phyloP scores from a whole-genome alignment of 1,140 invertebrate species.

The Drosophila nannoptera region DNA sequence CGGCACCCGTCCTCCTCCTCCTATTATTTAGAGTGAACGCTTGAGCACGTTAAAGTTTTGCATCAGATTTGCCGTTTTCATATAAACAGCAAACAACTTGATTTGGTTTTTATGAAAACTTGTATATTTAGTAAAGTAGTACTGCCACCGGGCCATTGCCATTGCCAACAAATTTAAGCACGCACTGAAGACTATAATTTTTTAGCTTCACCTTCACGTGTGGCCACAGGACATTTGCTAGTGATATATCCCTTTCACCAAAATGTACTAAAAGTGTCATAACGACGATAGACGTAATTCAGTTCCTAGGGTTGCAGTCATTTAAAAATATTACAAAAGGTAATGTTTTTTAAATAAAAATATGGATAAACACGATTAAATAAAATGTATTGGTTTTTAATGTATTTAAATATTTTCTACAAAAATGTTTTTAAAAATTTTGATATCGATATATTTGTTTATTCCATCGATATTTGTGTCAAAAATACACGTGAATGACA shows the following conservation, averaged over 20 bases:
- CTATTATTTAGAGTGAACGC: conserved; percentile 68
- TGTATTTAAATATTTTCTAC: background rate
- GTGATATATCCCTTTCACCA: conserved; percentile 27
- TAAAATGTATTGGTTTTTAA: background rate
- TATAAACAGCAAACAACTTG: conserved; percentile 78
- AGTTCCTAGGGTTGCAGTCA: conserved; percentile 13
- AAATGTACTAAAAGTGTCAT: conserved; percentile 36
- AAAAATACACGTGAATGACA: background rate
- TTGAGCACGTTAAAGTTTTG: conserved; percentile 77
- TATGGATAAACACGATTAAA: background rate
- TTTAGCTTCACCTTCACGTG: conserved; percentile 49
- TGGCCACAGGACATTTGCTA: conserved; percentile 45
- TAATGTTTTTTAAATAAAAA: too few species aligned
- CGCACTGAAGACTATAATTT: conserved; percentile 75
- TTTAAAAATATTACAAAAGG: background rate
- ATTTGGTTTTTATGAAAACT: conserved; percentile 79
- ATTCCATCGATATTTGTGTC: background rate
- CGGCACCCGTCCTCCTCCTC: conserved; percentile 13
- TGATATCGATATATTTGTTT: background rate
- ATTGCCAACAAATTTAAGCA: conserved; percentile 65
- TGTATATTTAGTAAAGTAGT: conserved; percentile 69
- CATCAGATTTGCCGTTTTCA: conserved; percentile 79
- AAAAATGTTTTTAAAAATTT: background rate
- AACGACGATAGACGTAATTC: background rate
- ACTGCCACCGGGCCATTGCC: conserved; percentile 74